A percentile compares a stretch with the other conserved stretches of the same genome.
phyloP scores from a whole-genome alignment of 2,113 vertebrate genomes.

The Eolophus roseicapilla region DNA sequence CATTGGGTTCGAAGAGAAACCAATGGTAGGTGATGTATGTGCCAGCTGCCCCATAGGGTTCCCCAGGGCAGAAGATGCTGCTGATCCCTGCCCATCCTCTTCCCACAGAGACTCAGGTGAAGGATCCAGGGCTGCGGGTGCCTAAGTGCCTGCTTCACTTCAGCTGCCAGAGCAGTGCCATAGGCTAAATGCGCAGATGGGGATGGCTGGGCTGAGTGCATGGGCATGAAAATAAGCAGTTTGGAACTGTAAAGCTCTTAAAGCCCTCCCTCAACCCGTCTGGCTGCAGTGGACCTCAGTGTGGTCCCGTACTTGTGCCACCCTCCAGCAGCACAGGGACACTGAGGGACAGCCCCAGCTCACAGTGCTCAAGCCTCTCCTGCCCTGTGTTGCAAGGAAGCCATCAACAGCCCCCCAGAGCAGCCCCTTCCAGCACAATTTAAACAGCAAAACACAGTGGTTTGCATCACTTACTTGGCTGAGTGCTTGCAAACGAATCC shows the following conservation, averaged over 20 bases:
- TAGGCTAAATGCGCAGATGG: background rate
- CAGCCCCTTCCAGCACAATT: background rate
- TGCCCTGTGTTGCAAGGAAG: background rate
- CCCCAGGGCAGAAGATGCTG: background rate
- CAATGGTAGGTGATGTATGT: background rate
- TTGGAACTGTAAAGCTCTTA: background rate
- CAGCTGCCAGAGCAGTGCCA: background rate
- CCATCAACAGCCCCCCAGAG: background rate
- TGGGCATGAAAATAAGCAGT: background rate
- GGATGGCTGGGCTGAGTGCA: background rate
- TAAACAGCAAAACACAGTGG: background rate
- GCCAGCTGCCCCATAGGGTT: rapidly evolving
- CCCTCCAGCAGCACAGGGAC: background rate
- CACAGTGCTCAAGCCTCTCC: background rate
- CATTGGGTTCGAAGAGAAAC: background rate
- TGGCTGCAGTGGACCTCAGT: background rate
- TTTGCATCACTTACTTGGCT: background rate
- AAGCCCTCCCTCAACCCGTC: background rate
- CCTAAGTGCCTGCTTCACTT: background rate
- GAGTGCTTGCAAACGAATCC: background rate
- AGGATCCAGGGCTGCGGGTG: background rate
- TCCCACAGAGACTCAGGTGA: background rate
- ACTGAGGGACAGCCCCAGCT: rapidly evolving
- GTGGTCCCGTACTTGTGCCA: background rate
- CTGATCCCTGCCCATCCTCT: background rate